Evolutionary conservation across 2,888 invertebrate species (phyloP), one percentile per base, ranked within the genome.

Genomic region (Arge pagana): DNA sequence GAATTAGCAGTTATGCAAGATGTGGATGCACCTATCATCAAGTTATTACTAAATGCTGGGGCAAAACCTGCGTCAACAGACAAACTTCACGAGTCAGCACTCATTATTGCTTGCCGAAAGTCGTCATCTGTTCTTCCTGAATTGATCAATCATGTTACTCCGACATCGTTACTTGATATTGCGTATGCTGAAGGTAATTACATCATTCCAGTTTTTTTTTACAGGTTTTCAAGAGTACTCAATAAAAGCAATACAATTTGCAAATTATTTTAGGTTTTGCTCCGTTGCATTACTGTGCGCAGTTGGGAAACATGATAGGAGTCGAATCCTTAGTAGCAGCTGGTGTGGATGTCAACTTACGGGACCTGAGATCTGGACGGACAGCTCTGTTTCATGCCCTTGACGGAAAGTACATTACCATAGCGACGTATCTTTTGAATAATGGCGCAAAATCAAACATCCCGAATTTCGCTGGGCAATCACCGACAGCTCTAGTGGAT

Each of bases 361-460:
- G 55, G 5, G 75, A 76, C 33, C 56, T 55, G 13, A 68, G 64
- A 54, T 72, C 72, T 1, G 75, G 75, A 11, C 62, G 67, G 53
- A 74, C 75, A 0, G 50, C 75, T 4, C 54, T 75, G 3, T 75
- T 76, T 56, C 67, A 70, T 40, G 72, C 74, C 2, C 21, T 74
- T 1, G 72, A 74, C 50, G 65, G 67, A 40, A 45, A 58, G 8
- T 52, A 64, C 7, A 39, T 57, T 10, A 28, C 53, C 1, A 18
- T 69, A 1, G 66, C 64, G 0, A 57, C 59, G 21, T 31, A 55
- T 11, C 52, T 74, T 3, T 11, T 72, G 23, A 53, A 58, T 2
- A 52, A 55, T 3, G 66, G 68, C 3, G 75, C 74, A 0, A 52
- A 57, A 13, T 52, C 66, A 3, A 60, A 51, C 36, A 56, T 72